Conservation (phyloP, 2,888 invertebrate genomes). For the Xestia sexstrigata region DNA sequence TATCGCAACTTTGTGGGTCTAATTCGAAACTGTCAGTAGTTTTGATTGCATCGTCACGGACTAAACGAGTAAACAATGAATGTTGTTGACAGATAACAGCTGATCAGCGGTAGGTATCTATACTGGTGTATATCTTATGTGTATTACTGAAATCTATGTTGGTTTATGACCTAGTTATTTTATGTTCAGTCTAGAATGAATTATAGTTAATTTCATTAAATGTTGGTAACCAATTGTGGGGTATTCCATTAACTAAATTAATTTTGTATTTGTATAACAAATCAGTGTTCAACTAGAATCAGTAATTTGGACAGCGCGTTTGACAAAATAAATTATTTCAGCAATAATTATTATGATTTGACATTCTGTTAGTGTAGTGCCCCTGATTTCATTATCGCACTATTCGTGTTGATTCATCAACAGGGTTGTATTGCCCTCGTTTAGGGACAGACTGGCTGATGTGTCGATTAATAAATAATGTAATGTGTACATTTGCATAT, state of each 20-base stretch:
- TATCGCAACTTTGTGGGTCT: constrained; percentile 62
- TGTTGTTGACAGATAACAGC: constrained; percentile 70
- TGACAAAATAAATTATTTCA: constrained; percentile 41
- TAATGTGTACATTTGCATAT: constrained; percentile 51
- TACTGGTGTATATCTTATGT: constrained; percentile 10
- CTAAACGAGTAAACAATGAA: constrained; percentile 62
- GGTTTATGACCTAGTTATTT: constrained; percentile 9
- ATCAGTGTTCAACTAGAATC: constrained; percentile 17
- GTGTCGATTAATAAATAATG: constrained; percentile 54
- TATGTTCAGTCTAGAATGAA: neutral
- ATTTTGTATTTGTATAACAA: constrained; percentile 13
- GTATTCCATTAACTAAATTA: constrained; percentile 18
- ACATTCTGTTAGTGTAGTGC: constrained; percentile 31
- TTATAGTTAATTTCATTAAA: constrained; percentile 12
- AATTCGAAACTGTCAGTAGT: constrained; percentile 64
- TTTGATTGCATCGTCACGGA: constrained; percentile 62
- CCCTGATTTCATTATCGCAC: constrained; percentile 38
- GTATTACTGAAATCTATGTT: constrained; percentile 10
- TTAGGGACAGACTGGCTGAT: constrained; percentile 21
- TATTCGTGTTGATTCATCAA: constrained; percentile 44
- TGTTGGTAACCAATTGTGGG: constrained; percentile 12
- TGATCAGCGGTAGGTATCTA: constrained; percentile 69
- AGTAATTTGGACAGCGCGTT: constrained; percentile 17
- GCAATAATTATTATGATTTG: constrained; percentile 42
- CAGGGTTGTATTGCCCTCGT: constrained; percentile 18